These are phyloP conservation scores for Peromyscus attwateri DNA, from an alignment of 2,797 vertebrate species.

Conservation along the genomic window DNA sequence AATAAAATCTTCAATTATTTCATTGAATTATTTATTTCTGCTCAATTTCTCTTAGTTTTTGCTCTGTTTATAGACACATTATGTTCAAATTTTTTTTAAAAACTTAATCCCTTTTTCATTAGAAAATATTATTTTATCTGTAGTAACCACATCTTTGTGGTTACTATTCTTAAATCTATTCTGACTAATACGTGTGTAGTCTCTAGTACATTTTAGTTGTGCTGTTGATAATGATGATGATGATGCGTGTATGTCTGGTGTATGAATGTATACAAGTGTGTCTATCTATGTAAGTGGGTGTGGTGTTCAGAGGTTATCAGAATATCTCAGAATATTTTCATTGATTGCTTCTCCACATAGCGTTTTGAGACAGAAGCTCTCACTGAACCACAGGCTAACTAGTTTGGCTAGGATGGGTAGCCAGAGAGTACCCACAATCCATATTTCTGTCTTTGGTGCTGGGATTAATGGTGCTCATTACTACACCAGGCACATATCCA, in stretches of 20 bases:
- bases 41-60: not conserved
- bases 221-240: not conserved
- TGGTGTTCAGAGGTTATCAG: not conserved
- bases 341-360: not conserved
- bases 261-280: not conserved
- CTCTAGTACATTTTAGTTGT: not conserved
- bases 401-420: not conserved
- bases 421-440: not conserved
- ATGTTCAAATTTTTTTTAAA: not conserved
- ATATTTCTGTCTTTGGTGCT: not conserved
- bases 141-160: not conserved
- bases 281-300: not conserved
- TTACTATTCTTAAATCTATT: not conserved
- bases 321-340: not conserved
- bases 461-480: not conserved
- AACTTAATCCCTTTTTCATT: not conserved
- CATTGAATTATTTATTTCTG: not conserved
- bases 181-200: too few relatives aligned
- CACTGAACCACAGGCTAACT: not conserved
- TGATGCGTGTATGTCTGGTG: not conserved
- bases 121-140: not conserved
- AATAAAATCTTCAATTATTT: not conserved
- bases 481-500: too few relatives aligned
- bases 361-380: not conserved
- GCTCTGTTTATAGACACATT: not conserved